phyloP scores from a whole-genome alignment of 2,113 vertebrate species.

The Marcusenius ussheri region DNA sequence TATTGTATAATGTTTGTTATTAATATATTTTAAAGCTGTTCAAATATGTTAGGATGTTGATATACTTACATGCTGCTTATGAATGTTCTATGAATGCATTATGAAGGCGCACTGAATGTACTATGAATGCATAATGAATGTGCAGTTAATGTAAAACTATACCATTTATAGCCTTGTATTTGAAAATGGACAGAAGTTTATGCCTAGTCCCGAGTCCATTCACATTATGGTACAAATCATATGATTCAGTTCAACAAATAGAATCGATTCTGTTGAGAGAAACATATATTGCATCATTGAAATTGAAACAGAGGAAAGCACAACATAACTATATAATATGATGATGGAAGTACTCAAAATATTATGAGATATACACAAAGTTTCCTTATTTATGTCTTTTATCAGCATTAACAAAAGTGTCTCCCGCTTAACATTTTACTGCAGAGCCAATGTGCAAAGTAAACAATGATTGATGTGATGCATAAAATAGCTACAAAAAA shows the following conservation, averaged over 20 bases:
- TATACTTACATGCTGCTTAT: no score
- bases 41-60: no score
- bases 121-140: neutral
- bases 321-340: neutral
- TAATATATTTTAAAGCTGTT: no score
- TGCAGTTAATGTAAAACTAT: neutral
- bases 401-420: neutral
- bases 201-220: neutral
- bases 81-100: no score
- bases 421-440: neutral
- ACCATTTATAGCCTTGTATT: neutral
- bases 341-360: neutral
- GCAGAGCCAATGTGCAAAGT: neutral
- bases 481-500: neutral
- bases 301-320: neutral
- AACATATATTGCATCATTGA: neutral
- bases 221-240: neutral
- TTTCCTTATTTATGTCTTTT: neutral
- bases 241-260: neutral
- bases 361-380: neutral
- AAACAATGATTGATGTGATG: neutral
- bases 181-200: neutral
- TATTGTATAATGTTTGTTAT: no score
- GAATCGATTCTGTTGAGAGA: neutral
- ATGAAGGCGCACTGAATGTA: no score